phyloP scores from a whole-genome alignment of 2,113 vertebrate genomes.

The Datnioides undecimradiatus region DNA sequence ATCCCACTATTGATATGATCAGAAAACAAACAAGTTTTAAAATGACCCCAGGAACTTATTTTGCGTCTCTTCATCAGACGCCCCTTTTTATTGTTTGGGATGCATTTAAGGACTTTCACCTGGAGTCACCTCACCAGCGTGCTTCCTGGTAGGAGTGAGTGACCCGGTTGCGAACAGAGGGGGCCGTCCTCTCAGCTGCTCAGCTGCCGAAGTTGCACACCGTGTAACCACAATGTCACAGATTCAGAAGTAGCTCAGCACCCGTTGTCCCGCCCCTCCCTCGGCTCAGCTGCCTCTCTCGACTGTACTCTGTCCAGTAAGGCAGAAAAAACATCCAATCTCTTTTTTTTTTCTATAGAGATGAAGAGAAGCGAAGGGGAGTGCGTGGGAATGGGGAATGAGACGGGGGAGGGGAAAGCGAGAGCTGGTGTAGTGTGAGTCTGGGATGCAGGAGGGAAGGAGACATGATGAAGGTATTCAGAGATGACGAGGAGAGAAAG shows the following conservation, averaged over 20 bases:
- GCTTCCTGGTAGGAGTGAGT: neutral
- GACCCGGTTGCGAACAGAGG: neutral
- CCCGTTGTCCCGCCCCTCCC: neutral
- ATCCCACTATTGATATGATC: conserved; percentile 55
- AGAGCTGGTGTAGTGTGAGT: neutral
- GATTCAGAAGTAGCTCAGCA: conserved; percentile 10
- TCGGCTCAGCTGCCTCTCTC: neutral
- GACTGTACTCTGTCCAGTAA: conserved; percentile 32
- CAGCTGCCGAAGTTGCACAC: neutral
- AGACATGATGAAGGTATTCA: conserved; percentile 40
- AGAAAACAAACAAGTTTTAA: conserved; percentile 31
- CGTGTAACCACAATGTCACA: conserved; percentile 15
- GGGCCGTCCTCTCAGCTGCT: conserved; percentile 3
- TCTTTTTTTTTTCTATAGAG: conserved; percentile 15
- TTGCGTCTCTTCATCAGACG: neutral
- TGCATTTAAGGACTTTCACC: conserved; percentile 6
- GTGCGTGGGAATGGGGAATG: conserved; percentile 9
- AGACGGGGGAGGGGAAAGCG: conserved; percentile 7
- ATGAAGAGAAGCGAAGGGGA: conserved; percentile 29
- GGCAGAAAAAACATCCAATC: conserved; percentile 30
- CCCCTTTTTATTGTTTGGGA: neutral
- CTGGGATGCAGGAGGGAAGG: conserved; percentile 29
- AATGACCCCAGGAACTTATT: neutral
- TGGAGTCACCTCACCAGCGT: neutral
- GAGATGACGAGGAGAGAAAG: conserved; percentile 29